Conservation (phyloP, 2,797 vertebrate species). For the Telmatherina bonti region DNA sequence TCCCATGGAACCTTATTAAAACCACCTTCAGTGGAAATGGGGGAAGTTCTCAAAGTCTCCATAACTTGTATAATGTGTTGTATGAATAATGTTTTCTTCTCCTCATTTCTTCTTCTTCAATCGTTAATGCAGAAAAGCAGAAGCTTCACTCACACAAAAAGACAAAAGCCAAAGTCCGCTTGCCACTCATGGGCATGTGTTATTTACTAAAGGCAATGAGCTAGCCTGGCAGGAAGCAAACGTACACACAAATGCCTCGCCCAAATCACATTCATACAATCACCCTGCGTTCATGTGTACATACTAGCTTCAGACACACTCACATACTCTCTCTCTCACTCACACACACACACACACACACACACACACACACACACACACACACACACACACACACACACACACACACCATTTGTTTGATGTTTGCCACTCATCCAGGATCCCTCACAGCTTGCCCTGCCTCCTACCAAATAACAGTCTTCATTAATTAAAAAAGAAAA, state of each 20-base stretch:
- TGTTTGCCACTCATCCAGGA: slow-evolving; percentile 88
- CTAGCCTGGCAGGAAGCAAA: slow-evolving; percentile 65
- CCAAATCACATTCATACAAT: slow-evolving; percentile 52
- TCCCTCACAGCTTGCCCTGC: slow-evolving; percentile 85
- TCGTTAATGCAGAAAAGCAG: slow-evolving; percentile 79
- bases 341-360: no score
- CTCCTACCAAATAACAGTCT: slow-evolving; percentile 85
- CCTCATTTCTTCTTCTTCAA: slow-evolving; percentile 75
- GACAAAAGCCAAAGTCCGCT: slow-evolving; percentile 73
- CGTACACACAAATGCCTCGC: slow-evolving; percentile 3
- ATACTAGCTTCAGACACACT: slow-evolving; percentile 32
- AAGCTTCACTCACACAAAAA: slow-evolving; percentile 79
- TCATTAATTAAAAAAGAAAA: slow-evolving; percentile 84
- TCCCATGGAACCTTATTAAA: slow-evolving; percentile 89
- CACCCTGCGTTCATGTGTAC: slow-evolving; percentile 53
- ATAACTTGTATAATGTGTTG: slow-evolving; percentile 85
- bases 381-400: slow-evolving; percentile 35
- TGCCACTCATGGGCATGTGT: slow-evolving; percentile 77
- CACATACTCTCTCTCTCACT: slow-evolving; percentile 14
- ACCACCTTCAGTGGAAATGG: slow-evolving; percentile 82
- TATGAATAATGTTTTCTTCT: slow-evolving; percentile 84
- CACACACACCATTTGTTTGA: slow-evolving; percentile 82
- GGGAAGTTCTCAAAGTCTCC: slow-evolving; percentile 86
- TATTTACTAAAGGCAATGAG: slow-evolving; percentile 83
- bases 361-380: no score